A percentile compares a stretch with the other conserved stretches of the same genome.
These are phyloP conservation scores for Tetramorium bicarinatum DNA, from an alignment of 2,888 invertebrate genomes.

Conservation along the genomic window DNA sequence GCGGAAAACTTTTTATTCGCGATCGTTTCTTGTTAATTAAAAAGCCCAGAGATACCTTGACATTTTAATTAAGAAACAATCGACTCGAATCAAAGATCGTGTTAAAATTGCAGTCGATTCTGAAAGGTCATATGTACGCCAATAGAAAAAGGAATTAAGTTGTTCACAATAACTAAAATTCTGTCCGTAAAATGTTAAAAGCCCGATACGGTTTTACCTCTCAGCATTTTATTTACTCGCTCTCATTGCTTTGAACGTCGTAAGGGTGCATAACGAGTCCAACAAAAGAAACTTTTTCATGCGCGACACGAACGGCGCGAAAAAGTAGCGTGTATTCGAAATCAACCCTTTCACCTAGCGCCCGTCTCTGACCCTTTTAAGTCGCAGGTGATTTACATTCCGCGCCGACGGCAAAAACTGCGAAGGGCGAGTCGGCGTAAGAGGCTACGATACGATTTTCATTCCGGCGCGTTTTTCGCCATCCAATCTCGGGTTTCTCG, in stretches of 20 bases:
- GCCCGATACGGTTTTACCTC: background rate
- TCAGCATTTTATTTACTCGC: background rate
- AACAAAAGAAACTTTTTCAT: conserved; percentile 24
- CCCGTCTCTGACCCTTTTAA: conserved; percentile 37
- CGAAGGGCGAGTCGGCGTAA: conserved; percentile 29
- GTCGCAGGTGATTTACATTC: conserved; percentile 50
- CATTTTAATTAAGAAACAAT: conserved; percentile 41
- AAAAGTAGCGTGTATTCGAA: conserved; percentile 37
- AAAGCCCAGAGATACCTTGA: background rate
- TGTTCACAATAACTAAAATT: background rate
- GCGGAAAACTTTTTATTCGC: background rate
- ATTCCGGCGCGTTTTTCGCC: conserved; percentile 7
- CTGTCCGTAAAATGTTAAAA: background rate
- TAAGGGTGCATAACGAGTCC: conserved; percentile 4
- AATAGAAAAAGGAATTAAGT: background rate
- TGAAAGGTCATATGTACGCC: background rate
- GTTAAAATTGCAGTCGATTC: background rate
- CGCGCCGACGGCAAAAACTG: conserved; percentile 26
- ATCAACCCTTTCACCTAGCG: conserved; percentile 23
- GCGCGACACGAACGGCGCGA: conserved; percentile 15
- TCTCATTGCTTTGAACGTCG: background rate
- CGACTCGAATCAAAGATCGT: background rate
- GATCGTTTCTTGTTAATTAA: conserved; percentile 6
- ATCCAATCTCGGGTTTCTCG: background rate
- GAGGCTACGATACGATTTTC: conserved; percentile 25